phyloP scores from a whole-genome alignment of 2,888 invertebrate species.

The Vanessa cardui region DNA sequence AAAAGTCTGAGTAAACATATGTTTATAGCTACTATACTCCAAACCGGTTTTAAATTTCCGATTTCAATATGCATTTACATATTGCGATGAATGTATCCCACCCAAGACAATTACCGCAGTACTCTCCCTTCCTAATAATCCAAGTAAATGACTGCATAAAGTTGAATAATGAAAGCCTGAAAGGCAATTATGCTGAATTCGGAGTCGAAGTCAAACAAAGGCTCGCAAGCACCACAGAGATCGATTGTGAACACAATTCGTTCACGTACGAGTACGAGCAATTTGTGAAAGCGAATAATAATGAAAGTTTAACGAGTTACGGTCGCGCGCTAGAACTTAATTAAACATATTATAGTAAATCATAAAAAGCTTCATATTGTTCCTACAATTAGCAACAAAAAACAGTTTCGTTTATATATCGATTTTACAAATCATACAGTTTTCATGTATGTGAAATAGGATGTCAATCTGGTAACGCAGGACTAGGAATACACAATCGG shows the following conservation, averaged over 20 bases:
- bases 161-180: constrained; percentile 82
- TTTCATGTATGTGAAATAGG: background rate
- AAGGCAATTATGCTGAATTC: constrained; percentile 82
- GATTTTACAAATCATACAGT: background rate
- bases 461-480: constrained; percentile 44
- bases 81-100: constrained; percentile 80
- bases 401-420: constrained; percentile 20
- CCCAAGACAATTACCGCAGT: constrained; percentile 75
- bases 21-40: too few relatives aligned
- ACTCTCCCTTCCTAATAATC: constrained; percentile 80
- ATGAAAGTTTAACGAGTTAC: constrained; percentile 79
- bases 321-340: constrained; percentile 66
- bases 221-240: constrained; percentile 68
- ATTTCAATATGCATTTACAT: constrained; percentile 79
- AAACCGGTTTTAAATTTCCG: constrained; percentile 49
- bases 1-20: too few relatives aligned
- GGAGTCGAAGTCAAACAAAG: constrained; percentile 81
- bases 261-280: constrained; percentile 79
- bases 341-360: constrained; percentile 72
- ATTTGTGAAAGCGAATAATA: constrained; percentile 78
- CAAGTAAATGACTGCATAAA: constrained; percentile 82
- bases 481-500: constrained; percentile 49
- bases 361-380: constrained; percentile 51
- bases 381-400: constrained; percentile 32
- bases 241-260: constrained; percentile 79